A percentile compares a stretch with the other conserved stretches of the same genome.
Conservation (phyloP, 2,113 vertebrate species). For the Climacteris rufus region DNA sequence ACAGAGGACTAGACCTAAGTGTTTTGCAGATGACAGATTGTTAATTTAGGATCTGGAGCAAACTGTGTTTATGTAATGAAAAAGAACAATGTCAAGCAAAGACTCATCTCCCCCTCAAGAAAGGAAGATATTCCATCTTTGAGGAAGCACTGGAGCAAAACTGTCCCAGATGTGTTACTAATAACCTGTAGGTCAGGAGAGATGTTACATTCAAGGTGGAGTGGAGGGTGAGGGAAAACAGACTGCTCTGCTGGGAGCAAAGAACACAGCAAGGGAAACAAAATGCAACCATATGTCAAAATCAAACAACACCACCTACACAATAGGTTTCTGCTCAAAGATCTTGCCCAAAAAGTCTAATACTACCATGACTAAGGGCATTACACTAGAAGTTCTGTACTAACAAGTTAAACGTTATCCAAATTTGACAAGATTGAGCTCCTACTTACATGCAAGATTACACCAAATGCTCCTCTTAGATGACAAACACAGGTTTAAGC, state of each 20-base stretch:
- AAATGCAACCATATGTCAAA: too few species aligned
- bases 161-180: neutral
- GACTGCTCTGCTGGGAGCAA: neutral
- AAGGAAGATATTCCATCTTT: neutral
- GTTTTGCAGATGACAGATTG: neutral
- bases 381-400: neutral
- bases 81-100: neutral
- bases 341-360: neutral
- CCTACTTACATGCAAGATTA: neutral
- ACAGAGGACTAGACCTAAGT: neutral
- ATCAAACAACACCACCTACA: rapidly evolving
- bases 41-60: neutral
- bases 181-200: neutral
- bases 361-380: neutral
- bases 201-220: neutral
- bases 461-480: neutral
- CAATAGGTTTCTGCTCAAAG: neutral
- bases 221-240: neutral
- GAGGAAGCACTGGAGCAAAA: neutral
- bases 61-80: neutral
- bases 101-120: neutral
- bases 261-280: neutral
- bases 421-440: neutral
- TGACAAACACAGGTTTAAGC: neutral
- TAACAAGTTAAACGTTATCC: neutral